phyloP scores from a whole-genome alignment of 2,113 vertebrate species.

The Columba livia region DNA sequence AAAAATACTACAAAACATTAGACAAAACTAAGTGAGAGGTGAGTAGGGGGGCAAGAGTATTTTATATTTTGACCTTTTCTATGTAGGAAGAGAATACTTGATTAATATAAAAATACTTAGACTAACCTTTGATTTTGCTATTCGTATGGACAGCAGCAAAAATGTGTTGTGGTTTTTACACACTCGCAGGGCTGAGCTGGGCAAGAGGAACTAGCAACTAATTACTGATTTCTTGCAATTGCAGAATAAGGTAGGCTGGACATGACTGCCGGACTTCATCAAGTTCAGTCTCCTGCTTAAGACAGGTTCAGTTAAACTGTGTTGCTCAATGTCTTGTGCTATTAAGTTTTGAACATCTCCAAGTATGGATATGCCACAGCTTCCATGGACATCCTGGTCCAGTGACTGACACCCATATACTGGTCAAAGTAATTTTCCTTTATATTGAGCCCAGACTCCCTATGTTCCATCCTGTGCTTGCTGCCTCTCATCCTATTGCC shows the following conservation, averaged over 20 bases:
- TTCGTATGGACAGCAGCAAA: neutral
- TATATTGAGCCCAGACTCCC: neutral
- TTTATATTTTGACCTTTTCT: neutral
- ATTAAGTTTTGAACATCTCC: neutral
- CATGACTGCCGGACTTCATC: neutral
- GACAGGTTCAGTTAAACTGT: neutral
- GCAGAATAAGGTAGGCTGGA: neutral
- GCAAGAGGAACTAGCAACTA: neutral
- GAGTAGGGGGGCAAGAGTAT: neutral
- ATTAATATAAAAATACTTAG: neutral
- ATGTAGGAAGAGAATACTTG: neutral
- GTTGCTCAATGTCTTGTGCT: neutral
- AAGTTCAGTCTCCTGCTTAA: neutral
- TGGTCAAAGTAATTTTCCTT: neutral
- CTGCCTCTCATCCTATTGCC: neutral
- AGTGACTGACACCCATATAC: neutral
- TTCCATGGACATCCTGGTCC: neutral
- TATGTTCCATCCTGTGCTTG: neutral
- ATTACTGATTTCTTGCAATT: neutral
- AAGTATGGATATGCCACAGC: neutral
- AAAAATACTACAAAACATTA: neutral
- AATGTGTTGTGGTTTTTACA: neutral
- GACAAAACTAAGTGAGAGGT: neutral
- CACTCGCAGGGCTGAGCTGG: neutral
- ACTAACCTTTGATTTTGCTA: neutral